A percentile compares a stretch with the other conserved stretches of the same genome.
phyloP scores from a whole-genome alignment of 2,797 vertebrate genomes.

The Fringilla coelebs region DNA sequence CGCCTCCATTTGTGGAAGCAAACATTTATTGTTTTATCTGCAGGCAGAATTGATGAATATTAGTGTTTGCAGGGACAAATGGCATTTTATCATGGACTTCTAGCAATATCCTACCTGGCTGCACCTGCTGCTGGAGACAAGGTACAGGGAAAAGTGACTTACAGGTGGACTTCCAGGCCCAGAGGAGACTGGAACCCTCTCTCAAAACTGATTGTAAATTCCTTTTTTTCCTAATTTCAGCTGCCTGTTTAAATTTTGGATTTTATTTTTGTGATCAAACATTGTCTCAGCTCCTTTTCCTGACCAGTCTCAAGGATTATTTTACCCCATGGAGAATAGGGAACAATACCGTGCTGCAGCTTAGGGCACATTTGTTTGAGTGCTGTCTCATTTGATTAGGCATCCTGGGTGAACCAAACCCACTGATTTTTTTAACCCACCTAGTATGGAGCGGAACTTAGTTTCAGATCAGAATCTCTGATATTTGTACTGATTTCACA shows the following conservation, averaged over 20 bases:
- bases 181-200: neutral
- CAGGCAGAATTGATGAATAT: neutral
- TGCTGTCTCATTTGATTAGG: neutral
- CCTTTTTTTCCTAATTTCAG: neutral
- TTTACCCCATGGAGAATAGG: fast-evolving
- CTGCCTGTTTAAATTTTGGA: neutral
- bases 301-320: fast-evolving
- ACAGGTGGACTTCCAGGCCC: neutral
- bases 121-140: neutral
- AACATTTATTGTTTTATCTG: constrained; percentile 35
- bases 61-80: neutral
- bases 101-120: neutral
- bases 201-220: neutral
- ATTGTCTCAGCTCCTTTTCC: neutral
- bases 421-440: neutral
- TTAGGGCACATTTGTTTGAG: neutral
- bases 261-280: neutral
- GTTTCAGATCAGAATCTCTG: neutral
- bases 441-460: neutral
- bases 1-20: constrained; percentile 4
- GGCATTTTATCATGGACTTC: neutral
- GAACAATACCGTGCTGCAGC: fast-evolving
- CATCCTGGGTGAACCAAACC: fast-evolving
- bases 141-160: neutral
- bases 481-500: neutral